Base-by-base conservation (phyloP, 2,797 vertebrate species). In the Sebastes matsubarae region DNA sequence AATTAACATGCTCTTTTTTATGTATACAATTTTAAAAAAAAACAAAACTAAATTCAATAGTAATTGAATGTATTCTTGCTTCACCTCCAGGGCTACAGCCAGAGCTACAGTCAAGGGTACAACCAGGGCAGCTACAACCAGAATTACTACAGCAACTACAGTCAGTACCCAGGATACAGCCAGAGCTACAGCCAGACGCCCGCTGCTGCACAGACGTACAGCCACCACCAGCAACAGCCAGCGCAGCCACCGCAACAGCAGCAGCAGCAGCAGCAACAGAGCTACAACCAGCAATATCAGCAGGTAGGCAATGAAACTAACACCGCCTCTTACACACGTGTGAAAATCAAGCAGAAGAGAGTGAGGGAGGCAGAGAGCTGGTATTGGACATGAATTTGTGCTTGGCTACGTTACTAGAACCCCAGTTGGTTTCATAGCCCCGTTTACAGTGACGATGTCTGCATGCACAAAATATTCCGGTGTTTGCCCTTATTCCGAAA, bases 271-370 rank as follows among this genome's bases (percentile, higher is more conserved):
- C 81, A 71, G 11, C 89, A 80, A 9, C 97, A 97, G 91, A 97
- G 97, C 91, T 97, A 98, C 94, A 96, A 94, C 91, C 97, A 97
- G 93, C 97, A 97, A 88, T 98, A 98, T 92, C 97, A 97, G 89
- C 97, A 97, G 96, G 97, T 98, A 89, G 16, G 7, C 29, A 1
- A 20, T 1, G 7, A 59, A 25, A 10, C 9, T 34, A 18, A 18
- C 34, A 4, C 29, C 4, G 29, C n/a, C 11, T 16, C 6, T 8
- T 3, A 60, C 20, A 61, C 59, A 38, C 16, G 27, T 46, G 4
- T 60, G 1, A 46, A 52, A 64, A 36, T 20, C 6, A 10, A 24
- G 2, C 6, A 12, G 16, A 29, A 10, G 5, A 46, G 22, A 13
- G 6, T 46, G 24, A 7, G 6, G 20, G 20, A 46, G 6, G 29